Evolutionary conservation across 2,797 vertebrate species (phyloP).

Genomic region (Sebastes matsubarae): DNA sequence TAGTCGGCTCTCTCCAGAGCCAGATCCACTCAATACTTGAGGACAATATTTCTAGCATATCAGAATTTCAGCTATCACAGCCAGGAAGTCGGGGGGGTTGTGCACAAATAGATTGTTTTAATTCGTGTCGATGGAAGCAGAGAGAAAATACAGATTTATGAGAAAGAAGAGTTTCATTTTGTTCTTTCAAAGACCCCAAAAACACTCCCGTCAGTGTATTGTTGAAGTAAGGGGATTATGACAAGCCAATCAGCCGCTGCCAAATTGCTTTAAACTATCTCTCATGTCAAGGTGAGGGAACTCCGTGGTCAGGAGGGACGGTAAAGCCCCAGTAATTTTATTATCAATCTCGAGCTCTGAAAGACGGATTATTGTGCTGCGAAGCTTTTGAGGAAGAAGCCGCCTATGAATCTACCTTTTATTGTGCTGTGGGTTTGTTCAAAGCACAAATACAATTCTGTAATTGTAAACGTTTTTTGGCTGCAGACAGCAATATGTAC

Average conservation of each 20-base stretch:
- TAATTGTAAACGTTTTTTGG: slow-evolving; percentile 66
- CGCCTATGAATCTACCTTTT: slow-evolving; percentile 50
- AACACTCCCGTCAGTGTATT: slow-evolving; percentile 24
- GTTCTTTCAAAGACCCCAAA: slow-evolving; percentile 10
- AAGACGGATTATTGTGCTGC: slow-evolving; percentile 42
- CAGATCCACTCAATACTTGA: background rate
- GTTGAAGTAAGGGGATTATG: slow-evolving; percentile 48
- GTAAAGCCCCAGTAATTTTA: slow-evolving; percentile 38
- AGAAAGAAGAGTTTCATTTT: slow-evolving; percentile 4
- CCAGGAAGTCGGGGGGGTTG: slow-evolving; percentile 1
- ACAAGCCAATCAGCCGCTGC: slow-evolving; percentile 43
- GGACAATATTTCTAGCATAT: slow-evolving; percentile 34
- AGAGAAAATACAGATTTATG: background rate
- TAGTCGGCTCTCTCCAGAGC: slow-evolving; percentile 2
- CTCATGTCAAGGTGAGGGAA: slow-evolving; percentile 27
- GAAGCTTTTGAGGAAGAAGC: slow-evolving; percentile 47
- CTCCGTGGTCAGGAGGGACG: slow-evolving; percentile 22
- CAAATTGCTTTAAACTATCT: slow-evolving; percentile 60
- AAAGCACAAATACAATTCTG: slow-evolving; percentile 79
- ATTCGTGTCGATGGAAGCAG: slow-evolving; percentile 22
- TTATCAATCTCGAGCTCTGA: slow-evolving; percentile 44
- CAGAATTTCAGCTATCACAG: slow-evolving; percentile 43
- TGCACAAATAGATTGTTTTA: slow-evolving; percentile 24
- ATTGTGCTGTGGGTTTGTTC: slow-evolving; percentile 73
- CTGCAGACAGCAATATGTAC: slow-evolving; percentile 78